Percentiles rank a stretch among this genome's conserved stretches.
Conservation (phyloP, 2,113 vertebrate genomes). For the Phoenicopterus ruber region DNA sequence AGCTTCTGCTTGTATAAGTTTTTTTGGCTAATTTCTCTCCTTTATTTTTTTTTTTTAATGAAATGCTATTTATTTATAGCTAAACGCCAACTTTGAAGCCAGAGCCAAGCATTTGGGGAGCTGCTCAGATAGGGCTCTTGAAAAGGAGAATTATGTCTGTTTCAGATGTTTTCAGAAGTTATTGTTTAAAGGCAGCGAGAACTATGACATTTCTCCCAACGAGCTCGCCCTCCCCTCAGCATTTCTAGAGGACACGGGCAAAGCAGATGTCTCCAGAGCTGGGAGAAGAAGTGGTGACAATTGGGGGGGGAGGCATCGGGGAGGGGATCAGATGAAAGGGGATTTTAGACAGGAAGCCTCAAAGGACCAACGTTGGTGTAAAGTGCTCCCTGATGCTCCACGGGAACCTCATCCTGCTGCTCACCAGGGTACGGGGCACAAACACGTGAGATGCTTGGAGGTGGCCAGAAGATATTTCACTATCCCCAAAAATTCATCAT, state of each 20-base stretch:
- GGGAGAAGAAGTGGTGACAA: slow-evolving; percentile 52
- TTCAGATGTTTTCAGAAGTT: slow-evolving; percentile 61
- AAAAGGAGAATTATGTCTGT: slow-evolving; percentile 29
- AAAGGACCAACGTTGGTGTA: not conserved
- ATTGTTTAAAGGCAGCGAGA: slow-evolving; percentile 41
- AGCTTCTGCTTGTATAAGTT: slow-evolving; percentile 36
- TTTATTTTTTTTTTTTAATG: slow-evolving; percentile 7
- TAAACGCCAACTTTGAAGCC: slow-evolving; percentile 47
- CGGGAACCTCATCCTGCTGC: not conserved
- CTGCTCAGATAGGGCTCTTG: slow-evolving; percentile 38
- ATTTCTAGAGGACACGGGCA: not conserved
- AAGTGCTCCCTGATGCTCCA: not conserved
- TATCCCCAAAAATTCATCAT: not conserved
- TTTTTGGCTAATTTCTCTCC: slow-evolving; percentile 55
- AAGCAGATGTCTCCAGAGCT: slow-evolving; percentile 48
- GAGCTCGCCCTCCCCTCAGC: not conserved
- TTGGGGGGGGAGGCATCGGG: not conserved
- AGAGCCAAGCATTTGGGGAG: slow-evolving; percentile 56
- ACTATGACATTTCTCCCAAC: not conserved
- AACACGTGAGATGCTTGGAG: accelerated
- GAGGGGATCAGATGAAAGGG: slow-evolving; percentile 13
- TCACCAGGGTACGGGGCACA: accelerated
- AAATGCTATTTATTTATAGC: slow-evolving; percentile 67
- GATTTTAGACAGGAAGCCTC: not conserved
- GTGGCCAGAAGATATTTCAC: not conserved